Conservation (phyloP, 2,113 vertebrate species). For the Leptobrachium ailaonicum region DNA sequence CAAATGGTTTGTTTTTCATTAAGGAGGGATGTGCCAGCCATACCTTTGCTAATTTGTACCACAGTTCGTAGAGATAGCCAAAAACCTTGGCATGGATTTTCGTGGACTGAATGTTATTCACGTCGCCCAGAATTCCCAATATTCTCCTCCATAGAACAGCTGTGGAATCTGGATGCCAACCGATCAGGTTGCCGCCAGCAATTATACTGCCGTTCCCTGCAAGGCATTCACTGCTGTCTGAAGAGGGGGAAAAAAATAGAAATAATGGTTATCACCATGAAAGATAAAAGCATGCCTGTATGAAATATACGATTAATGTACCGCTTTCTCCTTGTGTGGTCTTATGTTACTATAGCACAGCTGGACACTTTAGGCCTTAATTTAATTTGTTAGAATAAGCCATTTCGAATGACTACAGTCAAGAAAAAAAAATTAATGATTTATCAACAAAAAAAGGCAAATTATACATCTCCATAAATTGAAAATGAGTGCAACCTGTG, state of each 20-base stretch:
- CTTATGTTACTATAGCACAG: no score
- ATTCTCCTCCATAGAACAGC: slow-evolving; percentile 94
- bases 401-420: no score
- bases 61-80: slow-evolving; percentile 88
- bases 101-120: slow-evolving; percentile 89
- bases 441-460: no score
- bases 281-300: no score
- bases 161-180: slow-evolving; percentile 95
- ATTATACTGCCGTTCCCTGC: slow-evolving; percentile 95
- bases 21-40: background rate
- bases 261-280: background rate
- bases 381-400: no score
- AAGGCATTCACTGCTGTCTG: slow-evolving; percentile 92
- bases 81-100: slow-evolving; percentile 94
- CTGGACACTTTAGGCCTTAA: no score
- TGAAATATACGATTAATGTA: no score
- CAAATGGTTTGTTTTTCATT: background rate
- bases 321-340: no score
- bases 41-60: slow-evolving; percentile 97
- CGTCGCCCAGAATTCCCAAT: slow-evolving; percentile 93
- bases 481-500: no score
- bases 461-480: no score
- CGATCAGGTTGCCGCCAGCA: slow-evolving; percentile 88
- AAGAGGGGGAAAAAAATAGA: slow-evolving; percentile 17
- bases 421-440: no score